phyloP scores from a whole-genome alignment of 2,888 invertebrate species.

The Drosophila crucigera region DNA sequence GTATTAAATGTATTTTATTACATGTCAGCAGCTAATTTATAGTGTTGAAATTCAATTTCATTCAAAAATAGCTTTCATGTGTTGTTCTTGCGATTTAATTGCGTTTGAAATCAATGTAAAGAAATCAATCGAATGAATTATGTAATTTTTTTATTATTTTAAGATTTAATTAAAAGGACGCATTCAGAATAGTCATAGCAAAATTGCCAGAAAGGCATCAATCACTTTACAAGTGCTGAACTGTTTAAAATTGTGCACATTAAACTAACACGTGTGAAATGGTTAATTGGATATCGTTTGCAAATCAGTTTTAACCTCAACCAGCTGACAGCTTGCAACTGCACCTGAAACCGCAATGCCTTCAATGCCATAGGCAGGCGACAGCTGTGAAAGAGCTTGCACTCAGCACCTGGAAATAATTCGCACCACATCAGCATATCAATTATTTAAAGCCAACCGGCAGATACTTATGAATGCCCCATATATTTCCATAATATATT shows the following conservation, averaged over 20 bases:
- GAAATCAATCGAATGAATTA: background rate
- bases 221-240: background rate
- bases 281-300: background rate
- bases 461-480: background rate
- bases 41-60: background rate
- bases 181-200: no score
- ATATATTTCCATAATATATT: background rate
- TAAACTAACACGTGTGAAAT: background rate
- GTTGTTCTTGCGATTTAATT: background rate
- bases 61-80: background rate
- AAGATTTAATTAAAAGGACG: background rate
- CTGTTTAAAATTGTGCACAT: background rate
- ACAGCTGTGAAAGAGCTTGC: background rate
- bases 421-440: conserved; percentile 13
- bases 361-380: background rate
- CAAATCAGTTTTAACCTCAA: conserved; percentile 12
- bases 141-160: background rate
- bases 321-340: conserved; percentile 17
- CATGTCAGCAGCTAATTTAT: background rate
- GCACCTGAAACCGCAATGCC: conserved; percentile 16
- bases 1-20: background rate
- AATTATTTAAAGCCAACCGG: conserved; percentile 17
- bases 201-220: no score
- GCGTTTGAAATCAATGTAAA: background rate
- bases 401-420: conserved; percentile 1